Evolutionary conservation across 2,888 invertebrate species (phyloP).

Genomic region (Heteromyza rotundicornis): DNA sequence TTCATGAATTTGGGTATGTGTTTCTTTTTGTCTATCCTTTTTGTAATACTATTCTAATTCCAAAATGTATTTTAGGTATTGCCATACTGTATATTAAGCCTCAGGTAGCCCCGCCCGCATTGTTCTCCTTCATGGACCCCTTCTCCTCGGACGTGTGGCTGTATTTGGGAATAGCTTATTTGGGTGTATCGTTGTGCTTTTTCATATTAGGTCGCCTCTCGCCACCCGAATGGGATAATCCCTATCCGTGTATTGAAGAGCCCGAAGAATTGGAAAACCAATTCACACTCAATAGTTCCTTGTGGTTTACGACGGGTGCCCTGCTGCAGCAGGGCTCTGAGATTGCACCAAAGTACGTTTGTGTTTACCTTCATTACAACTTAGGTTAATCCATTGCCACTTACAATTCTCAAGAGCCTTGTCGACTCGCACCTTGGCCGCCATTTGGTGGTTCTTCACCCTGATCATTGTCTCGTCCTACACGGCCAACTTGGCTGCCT

Average conservation of each 20-base stretch:
- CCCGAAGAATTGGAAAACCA: conserved; percentile 84
- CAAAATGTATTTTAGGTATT: no score
- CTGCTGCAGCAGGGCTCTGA: conserved; percentile 88
- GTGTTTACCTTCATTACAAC: background rate
- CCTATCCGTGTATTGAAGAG: conserved; percentile 83
- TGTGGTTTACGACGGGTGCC: conserved; percentile 89
- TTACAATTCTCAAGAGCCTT: conserved; percentile 70
- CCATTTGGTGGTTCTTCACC: conserved; percentile 90
- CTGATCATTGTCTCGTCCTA: conserved; percentile 80
- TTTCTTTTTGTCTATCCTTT: background rate
- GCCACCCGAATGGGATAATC: conserved; percentile 89
- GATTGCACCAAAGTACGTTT: conserved; percentile 82
- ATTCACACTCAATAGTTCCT: conserved; percentile 79
- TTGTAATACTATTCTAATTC: no score
- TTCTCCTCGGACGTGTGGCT: conserved; percentile 86
- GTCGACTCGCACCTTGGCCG: conserved; percentile 85
- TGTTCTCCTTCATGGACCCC: conserved; percentile 92
- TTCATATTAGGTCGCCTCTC: conserved; percentile 82
- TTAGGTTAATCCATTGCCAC: background rate
- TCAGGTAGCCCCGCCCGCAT: conserved; percentile 78
- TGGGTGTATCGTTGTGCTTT: conserved; percentile 66
- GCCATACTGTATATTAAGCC: conserved; percentile 89
- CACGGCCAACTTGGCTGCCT: conserved; percentile 92
- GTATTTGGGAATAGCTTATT: conserved; percentile 69
- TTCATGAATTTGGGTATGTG: conserved; percentile 84